Evolutionary conservation across 1,140 invertebrate species (phyloP).

Genomic region (Ditylenchus dipsaci): DNA sequence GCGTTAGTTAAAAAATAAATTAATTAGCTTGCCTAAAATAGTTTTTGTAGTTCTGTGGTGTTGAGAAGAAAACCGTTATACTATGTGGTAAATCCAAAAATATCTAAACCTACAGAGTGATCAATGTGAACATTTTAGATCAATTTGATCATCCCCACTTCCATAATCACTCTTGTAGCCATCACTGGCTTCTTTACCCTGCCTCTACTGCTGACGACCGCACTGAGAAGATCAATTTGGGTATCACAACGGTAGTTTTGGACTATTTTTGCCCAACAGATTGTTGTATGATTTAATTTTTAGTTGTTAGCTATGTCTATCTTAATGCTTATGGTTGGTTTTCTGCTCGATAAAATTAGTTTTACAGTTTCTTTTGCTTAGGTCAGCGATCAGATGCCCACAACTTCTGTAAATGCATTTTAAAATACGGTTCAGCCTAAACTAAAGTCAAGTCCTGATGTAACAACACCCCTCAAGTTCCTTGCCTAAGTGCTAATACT

Average conservation of each 20-base stretch:
- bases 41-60: constrained; percentile 46
- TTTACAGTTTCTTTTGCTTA: neutral
- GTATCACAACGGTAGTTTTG: constrained; percentile 34
- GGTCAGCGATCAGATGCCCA: constrained; percentile 53
- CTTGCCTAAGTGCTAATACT: too few relatives aligned
- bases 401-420: constrained; percentile 31
- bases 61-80: constrained; percentile 52
- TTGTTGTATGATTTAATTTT: too few relatives aligned
- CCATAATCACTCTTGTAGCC: constrained; percentile 55
- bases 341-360: neutral
- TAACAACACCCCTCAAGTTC: too few relatives aligned
- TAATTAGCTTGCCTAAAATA: neutral
- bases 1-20: neutral
- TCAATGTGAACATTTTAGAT: neutral
- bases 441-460: too few relatives aligned
- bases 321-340: constrained; percentile 54
- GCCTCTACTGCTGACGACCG: constrained; percentile 55
- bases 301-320: constrained; percentile 55
- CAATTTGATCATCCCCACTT: constrained; percentile 51
- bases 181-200: constrained; percentile 58
- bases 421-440: neutral
- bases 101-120: neutral
- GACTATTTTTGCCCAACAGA: neutral
- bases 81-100: constrained; percentile 41
- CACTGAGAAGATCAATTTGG: constrained; percentile 50